Percentiles rank a stretch among this genome's conserved stretches.
Evolutionary conservation across 2,797 vertebrate genomes (phyloP).

Genomic region (Cyclopterus lumpus): DNA sequence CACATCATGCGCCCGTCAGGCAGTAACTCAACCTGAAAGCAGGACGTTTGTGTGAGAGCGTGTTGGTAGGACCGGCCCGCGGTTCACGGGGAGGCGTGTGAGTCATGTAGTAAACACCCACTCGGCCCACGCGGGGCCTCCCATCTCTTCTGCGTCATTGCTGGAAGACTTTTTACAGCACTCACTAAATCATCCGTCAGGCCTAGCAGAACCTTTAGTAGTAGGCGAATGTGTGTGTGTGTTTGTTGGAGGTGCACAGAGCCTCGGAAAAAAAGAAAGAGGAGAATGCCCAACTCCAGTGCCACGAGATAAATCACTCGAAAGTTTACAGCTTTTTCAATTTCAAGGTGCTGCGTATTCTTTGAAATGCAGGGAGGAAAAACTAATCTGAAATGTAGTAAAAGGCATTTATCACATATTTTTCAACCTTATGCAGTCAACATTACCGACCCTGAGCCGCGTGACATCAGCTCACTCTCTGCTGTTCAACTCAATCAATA

Average conservation of each 20-base stretch:
- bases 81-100: slow-evolving; percentile 30
- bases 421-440: background rate
- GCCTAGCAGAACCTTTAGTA: slow-evolving; percentile 4
- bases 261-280: background rate
- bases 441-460: slow-evolving; percentile 18
- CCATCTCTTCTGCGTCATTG: slow-evolving; percentile 23
- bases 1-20: slow-evolving; percentile 37
- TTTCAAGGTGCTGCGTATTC: background rate
- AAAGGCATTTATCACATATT: background rate
- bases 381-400: background rate
- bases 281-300: slow-evolving; percentile 18
- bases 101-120: slow-evolving; percentile 59
- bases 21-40: slow-evolving; percentile 55
- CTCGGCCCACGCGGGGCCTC: slow-evolving; percentile 20
- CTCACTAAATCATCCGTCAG: slow-evolving; percentile 25
- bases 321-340: slow-evolving; percentile 1
- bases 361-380: slow-evolving; percentile 1
- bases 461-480: slow-evolving; percentile 38
- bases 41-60: slow-evolving; percentile 43
- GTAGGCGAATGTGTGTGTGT: slow-evolving; percentile 2
- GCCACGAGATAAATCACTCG: slow-evolving; percentile 4
- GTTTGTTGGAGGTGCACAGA: slow-evolving; percentile 1
- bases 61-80: slow-evolving; percentile 31
- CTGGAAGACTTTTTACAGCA: slow-evolving; percentile 28
- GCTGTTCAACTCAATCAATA: slow-evolving; percentile 52